Base-by-base conservation (phyloP, 2,113 vertebrate species). In the Poicephalus gulielmi region DNA sequence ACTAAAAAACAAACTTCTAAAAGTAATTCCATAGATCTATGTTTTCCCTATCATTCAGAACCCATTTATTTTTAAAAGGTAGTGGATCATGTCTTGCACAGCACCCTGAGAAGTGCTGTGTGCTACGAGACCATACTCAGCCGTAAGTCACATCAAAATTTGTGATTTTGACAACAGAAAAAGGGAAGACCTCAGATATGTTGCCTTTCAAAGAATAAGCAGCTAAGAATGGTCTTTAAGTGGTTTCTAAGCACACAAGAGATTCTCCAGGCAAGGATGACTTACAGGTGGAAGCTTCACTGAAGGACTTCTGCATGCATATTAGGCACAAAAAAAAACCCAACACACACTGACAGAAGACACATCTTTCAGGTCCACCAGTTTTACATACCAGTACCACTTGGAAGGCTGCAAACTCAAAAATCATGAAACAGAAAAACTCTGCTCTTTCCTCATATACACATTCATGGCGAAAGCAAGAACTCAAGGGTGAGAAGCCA, bases 1-100 rank as follows among this genome's bases (percentile, higher is more conserved):
- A 66, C 70, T 88, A 90, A 86, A 88, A 88, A 53, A 20, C 41
- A 71, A 5, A 80, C 41, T 64, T 81, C 43, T 63, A 78, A 59
- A 55, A 94, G 35, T 55, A 91, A 87, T 71, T 85, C 77, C 49
- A 23, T 41, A 92, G 92, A 86, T 39, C 31, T 59, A 27, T 44
- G 68, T 82, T 92, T 94, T 90, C 57, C 68, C 80, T 90, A 82
- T 24, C 16, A 57, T 83, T 75, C 69, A 78, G 59, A 93, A 86
- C 63, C 31, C 23, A 83, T 67, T 78, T 59, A 31, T 55, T 87
- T 84, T 47, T 50, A 84, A 76, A 92, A 95, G 30, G 66, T 23
- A 73, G 39, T 13, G 25, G 25, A 90, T 81, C 16, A 35, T 23
- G 10, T 53, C 71, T 84, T 74, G 64, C 81, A 86, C 15, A 76